phyloP scores from a whole-genome alignment of 2,113 vertebrate genomes.

The Ailurus styani region DNA sequence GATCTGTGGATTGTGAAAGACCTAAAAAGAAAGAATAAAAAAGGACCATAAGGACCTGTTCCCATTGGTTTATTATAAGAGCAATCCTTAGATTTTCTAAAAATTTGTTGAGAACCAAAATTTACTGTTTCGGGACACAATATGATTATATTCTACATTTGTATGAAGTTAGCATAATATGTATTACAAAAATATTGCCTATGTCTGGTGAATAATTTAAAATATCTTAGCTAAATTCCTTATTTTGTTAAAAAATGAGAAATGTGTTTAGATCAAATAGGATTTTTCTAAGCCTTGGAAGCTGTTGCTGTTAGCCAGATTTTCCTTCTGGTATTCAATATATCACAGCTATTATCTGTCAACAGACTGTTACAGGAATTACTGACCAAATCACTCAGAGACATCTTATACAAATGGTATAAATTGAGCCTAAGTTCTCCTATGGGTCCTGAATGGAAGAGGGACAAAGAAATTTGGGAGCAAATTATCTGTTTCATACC shows the following conservation, averaged over 20 bases:
- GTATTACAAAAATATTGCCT: not conserved
- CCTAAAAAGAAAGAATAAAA: not conserved
- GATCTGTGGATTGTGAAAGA: not conserved
- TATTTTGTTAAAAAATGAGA: not conserved
- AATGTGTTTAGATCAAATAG: not conserved
- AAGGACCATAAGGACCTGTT: not conserved
- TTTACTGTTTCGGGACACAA: not conserved
- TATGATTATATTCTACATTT: not conserved
- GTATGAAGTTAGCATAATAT: not conserved
- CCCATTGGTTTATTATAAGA: not conserved
- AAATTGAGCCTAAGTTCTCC: not conserved
- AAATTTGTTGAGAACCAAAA: not conserved
- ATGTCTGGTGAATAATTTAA: not conserved
- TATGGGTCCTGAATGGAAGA: not conserved
- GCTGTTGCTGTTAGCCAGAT: not conserved
- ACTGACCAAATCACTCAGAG: not conserved
- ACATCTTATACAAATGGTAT: not conserved
- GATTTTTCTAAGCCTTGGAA: not conserved
- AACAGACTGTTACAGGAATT: not conserved
- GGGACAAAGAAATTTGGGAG: conserved; percentile 3
- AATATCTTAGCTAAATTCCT: not conserved
- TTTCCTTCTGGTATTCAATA: not conserved
- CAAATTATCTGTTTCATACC: not conserved
- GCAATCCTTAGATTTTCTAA: not conserved
- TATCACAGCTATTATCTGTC: not conserved